Base-by-base conservation (phyloP, 1,140 invertebrate genomes). In the Metaphire vulgaris region DNA sequence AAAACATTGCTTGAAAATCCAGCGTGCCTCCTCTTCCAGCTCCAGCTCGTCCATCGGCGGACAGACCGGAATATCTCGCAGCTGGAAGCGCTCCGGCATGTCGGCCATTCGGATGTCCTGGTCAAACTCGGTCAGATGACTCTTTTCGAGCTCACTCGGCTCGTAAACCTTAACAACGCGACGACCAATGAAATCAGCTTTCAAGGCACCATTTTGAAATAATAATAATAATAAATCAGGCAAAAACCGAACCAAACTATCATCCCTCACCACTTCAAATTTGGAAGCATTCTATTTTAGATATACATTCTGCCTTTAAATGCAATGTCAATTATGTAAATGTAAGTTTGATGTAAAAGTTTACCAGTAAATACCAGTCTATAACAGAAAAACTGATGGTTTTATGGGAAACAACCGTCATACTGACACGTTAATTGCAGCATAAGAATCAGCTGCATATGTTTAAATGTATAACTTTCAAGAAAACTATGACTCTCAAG, bases 1-100 rank as follows among this genome's bases (percentile, higher is more conserved):
- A 87, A 99, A 99, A 0, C 94, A 95, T 82, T 96, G 92, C 78
- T 94, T 92, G 83, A 96, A 97, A 68, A 99, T 98, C 97, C 97
- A 99, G 80, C 96, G 92, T 0, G 97, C 93, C 87, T 99, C 98
- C 74, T 95, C 91, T 66, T 96, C 92, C 1, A 99, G 83, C 85
- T 99, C 96, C n/a, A 84, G 85, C 72, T 89, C 88, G 26, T 92
- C 92, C 1, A 74, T 77, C 1, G 89, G 92, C 0, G 92, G 82
- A 0, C 91, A 93, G 0, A 83, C 95, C 86, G 80, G 95, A 33
- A 97, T 90, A 79, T 91, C 90, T 26, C 97, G 89, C 29, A 98
- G 87, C 87, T 98, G 93, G 92, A 96, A 94, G 69, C 88, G 79
- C 79, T 89, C 88, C 14, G 88, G 88, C 74, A 85, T 82, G 77